These are phyloP conservation scores for Epinephelus awoara DNA, from an alignment of 2,797 vertebrate genomes.

Conservation along the genomic window DNA sequence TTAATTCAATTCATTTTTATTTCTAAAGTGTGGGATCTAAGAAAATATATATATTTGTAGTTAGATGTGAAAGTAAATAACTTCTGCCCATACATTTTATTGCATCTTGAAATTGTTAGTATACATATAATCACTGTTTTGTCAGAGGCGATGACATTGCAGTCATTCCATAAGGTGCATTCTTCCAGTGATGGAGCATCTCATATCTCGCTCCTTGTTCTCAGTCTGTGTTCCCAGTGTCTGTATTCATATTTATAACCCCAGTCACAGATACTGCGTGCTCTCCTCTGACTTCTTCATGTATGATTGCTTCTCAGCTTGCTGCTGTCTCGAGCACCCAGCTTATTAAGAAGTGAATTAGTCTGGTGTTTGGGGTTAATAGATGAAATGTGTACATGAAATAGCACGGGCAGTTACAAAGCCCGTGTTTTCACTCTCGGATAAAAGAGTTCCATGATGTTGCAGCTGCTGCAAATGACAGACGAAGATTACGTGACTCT, in stretches of 20 bases:
- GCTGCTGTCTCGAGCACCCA: not conserved
- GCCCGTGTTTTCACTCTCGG: not conserved
- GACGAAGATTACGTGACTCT: not conserved
- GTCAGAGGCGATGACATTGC: not conserved
- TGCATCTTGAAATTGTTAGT: not conserved
- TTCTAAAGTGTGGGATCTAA: not conserved
- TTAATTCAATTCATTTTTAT: too few species aligned
- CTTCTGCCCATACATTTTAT: not conserved
- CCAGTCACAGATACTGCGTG: not conserved
- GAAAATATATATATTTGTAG: not conserved
- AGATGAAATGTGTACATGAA: constrained; percentile 1
- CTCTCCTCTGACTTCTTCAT: constrained; percentile 16
- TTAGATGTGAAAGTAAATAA: not conserved
- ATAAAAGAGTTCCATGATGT: constrained; percentile 2
- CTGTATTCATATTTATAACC: constrained; percentile 16
- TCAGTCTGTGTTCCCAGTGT: not conserved
- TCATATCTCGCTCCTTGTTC: constrained; percentile 11
- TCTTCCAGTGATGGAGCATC: not conserved
- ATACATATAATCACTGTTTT: not conserved
- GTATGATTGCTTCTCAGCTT: not conserved
- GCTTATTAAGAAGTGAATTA: constrained; percentile 21
- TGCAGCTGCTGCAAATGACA: constrained; percentile 16
- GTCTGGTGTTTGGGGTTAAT: not conserved
- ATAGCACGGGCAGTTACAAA: not conserved
- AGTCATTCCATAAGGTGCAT: not conserved